A percentile compares a stretch with the other conserved stretches of the same genome.
These are phyloP conservation scores for Cliona cf. orientalis DNA, from an alignment of 37 sponge, comb jelly and placozoan species.

Conservation along the genomic window DNA sequence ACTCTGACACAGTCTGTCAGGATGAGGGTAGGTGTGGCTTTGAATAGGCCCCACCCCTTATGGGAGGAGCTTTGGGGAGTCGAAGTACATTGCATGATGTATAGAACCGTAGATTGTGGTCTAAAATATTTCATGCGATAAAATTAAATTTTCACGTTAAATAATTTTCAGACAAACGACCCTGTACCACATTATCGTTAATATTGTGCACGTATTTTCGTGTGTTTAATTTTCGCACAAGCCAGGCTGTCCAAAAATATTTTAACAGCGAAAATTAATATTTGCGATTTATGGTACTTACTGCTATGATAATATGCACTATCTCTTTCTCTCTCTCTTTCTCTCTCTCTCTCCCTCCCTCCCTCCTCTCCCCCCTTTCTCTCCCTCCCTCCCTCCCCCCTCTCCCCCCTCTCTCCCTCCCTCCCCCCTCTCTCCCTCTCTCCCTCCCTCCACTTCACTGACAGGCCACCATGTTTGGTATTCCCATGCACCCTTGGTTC, in stretches of 20 bases:
- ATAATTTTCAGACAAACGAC: too few species aligned
- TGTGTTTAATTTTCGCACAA: too few species aligned
- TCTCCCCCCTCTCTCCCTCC: background rate
- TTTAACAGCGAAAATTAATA: too few species aligned
- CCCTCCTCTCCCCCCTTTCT: background rate
- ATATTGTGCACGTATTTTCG: too few species aligned
- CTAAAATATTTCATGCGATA: too few species aligned
- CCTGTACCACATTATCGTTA: too few species aligned
- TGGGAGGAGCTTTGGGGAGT: too few species aligned
- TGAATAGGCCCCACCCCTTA: background rate
- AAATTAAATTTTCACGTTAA: too few species aligned
- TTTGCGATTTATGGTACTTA: too few species aligned
- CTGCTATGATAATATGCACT: background rate
- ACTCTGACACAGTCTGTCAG: slow-evolving; percentile 39
- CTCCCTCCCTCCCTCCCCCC: background rate
- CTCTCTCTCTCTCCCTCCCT: background rate
- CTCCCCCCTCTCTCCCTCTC: background rate
- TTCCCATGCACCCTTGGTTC: slow-evolving; percentile 78
- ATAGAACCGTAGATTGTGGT: background rate
- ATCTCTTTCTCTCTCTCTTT: background rate
- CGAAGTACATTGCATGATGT: too few species aligned
- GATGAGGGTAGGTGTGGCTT: slow-evolving; percentile 42
- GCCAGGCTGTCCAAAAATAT: too few species aligned
- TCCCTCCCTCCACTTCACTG: background rate
- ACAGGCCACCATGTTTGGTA: slow-evolving; percentile 80